phyloP scores from a whole-genome alignment of 35 echinoderm and acorn worm species.

The Patiria miniata region DNA sequence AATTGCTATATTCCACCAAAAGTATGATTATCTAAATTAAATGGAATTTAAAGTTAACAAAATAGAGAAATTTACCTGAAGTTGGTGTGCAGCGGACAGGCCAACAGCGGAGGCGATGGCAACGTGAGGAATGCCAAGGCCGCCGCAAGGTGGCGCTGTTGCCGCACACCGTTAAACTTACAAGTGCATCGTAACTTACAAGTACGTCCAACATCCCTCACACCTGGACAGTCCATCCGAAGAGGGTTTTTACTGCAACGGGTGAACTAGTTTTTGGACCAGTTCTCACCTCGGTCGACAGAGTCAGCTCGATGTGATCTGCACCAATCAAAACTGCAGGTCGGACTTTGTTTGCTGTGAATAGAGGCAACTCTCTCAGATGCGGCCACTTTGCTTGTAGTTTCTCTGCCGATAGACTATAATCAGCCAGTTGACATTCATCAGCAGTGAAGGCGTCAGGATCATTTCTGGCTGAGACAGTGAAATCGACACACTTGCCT shows the following conservation, averaged over 20 bases:
- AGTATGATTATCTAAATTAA: too few relatives aligned
- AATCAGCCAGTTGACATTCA: background rate
- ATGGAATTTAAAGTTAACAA: too few relatives aligned
- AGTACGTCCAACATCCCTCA: background rate
- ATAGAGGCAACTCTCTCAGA: background rate
- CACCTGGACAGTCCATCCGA: conserved; percentile 34
- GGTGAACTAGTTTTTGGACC: conserved; percentile 14
- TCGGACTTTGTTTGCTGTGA: background rate
- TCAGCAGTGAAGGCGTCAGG: background rate
- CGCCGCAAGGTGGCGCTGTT: too few relatives aligned
- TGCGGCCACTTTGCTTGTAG: conserved; percentile 11
- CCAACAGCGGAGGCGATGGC: too few relatives aligned
- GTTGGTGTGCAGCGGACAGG: too few relatives aligned
- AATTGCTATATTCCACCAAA: too few relatives aligned
- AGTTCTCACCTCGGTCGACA: background rate
- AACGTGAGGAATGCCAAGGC: too few relatives aligned
- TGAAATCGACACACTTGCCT: conserved; percentile 27
- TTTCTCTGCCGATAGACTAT: background rate
- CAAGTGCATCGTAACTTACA: too few relatives aligned
- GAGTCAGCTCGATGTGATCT: conserved; percentile 26
- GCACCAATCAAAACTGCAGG: conserved; percentile 30
- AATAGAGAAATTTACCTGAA: too few relatives aligned
- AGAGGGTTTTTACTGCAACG: conserved; percentile 40
- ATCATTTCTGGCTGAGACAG: conserved; percentile 5
- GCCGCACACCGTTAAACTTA: too few relatives aligned